These are phyloP conservation scores for Oeneis ivallda DNA, from an alignment of 2,888 invertebrate species.

Conservation along the genomic window DNA sequence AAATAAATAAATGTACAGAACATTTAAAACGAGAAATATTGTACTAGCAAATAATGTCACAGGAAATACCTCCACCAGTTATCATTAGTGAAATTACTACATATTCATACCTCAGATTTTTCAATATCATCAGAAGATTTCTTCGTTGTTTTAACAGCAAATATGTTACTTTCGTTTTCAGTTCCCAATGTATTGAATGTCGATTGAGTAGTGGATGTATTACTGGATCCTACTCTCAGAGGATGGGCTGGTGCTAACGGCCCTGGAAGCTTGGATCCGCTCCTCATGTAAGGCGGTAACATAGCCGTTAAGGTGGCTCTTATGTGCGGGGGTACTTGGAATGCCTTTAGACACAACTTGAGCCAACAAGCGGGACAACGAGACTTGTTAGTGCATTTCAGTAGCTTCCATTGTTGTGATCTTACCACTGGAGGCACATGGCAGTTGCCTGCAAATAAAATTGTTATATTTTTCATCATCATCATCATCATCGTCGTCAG, in stretches of 20 bases:
- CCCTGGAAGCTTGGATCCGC: conserved; percentile 54
- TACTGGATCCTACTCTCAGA: conserved; percentile 54
- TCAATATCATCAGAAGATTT: conserved; percentile 62
- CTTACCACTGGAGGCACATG: conserved; percentile 86
- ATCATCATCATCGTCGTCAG: too few species aligned
- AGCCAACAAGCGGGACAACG: conserved; percentile 94
- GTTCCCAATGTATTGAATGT: conserved; percentile 56
- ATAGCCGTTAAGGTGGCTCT: conserved; percentile 85
- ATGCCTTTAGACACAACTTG: conserved; percentile 90
- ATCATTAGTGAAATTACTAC: conserved; percentile 1
- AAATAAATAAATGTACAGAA: too few species aligned
- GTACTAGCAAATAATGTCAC: not conserved
- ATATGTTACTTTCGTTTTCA: conserved; percentile 67
- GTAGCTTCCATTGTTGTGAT: conserved; percentile 86
- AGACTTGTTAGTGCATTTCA: conserved; percentile 86
- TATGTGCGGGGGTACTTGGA: conserved; percentile 87
- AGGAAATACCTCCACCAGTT: not conserved
- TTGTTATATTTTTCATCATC: conserved; percentile 8
- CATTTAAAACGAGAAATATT: not conserved
- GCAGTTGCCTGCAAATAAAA: conserved; percentile 81
- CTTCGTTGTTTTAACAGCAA: conserved; percentile 61
- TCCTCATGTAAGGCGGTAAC: conserved; percentile 85
- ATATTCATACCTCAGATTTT: conserved; percentile 61
- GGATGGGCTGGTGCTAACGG: conserved; percentile 62
- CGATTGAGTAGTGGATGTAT: conserved; percentile 51